A percentile compares a stretch with the other conserved stretches of the same genome.
Conservation (phyloP, 2,888 invertebrate species). For the Cryptocheilus praepositus region DNA sequence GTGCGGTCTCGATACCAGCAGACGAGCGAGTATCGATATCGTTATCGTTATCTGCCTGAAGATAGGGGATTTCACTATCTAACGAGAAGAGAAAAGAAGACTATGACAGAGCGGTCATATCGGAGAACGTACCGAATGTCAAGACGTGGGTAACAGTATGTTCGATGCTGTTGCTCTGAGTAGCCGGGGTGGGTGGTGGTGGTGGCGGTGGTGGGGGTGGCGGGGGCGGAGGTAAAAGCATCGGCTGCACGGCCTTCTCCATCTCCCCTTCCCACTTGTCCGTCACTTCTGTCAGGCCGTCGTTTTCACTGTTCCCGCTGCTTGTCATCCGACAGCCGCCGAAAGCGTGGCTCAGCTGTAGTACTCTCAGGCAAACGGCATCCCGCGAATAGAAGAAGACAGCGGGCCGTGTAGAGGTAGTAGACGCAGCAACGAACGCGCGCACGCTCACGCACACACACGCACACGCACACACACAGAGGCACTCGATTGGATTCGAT, state of each 20-base stretch:
- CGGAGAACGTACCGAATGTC: slow-evolving; percentile 76
- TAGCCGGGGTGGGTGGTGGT: slow-evolving; percentile 37
- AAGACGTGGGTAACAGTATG: slow-evolving; percentile 78
- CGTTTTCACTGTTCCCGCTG: neutral
- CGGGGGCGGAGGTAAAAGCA: slow-evolving; percentile 51
- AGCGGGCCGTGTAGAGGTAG: too few relatives aligned
- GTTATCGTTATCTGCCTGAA: neutral
- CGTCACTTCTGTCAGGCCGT: neutral
- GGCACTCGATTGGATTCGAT: too few relatives aligned
- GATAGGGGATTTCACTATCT: neutral
- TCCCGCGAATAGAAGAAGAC: too few relatives aligned
- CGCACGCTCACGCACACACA: neutral
- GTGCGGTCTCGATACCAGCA: too few relatives aligned
- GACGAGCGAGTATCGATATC: too few relatives aligned
- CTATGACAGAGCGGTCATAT: neutral
- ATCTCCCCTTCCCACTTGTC: slow-evolving; percentile 40
- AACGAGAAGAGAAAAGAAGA: slow-evolving; percentile 2
- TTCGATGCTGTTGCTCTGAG: slow-evolving; percentile 48
- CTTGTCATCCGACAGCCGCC: slow-evolving; percentile 20
- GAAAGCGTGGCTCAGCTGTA: neutral
- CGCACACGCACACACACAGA: too few relatives aligned
- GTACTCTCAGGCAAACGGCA: slow-evolving; percentile 22
- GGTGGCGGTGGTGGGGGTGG: slow-evolving; percentile 37
- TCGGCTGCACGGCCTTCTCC: slow-evolving; percentile 66
- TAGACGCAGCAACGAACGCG: too few relatives aligned